phyloP scores from a whole-genome alignment of 2,113 vertebrate species.

The Strix uralensis region DNA sequence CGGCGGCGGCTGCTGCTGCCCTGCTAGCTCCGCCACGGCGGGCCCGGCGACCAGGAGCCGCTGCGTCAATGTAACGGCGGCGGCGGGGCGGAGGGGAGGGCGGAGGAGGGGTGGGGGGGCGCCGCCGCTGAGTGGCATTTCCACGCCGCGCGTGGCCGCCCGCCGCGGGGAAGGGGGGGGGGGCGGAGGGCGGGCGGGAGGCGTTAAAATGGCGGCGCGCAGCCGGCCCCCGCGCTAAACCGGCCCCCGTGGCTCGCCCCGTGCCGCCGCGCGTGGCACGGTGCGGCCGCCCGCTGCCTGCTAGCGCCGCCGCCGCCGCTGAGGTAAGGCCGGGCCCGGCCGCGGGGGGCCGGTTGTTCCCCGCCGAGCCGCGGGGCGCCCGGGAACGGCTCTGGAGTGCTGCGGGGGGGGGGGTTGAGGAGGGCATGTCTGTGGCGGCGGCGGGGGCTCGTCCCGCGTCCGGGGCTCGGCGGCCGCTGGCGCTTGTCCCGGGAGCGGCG shows the following conservation, averaged over 20 bases:
- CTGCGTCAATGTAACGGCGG: too few species aligned
- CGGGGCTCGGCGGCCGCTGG: background rate
- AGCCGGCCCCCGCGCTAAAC: slow-evolving; percentile 21
- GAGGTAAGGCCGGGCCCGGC: background rate
- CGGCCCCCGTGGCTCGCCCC: slow-evolving; percentile 62
- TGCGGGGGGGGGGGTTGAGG: background rate
- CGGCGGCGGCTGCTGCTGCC: background rate
- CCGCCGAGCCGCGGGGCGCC: background rate
- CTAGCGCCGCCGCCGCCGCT: background rate
- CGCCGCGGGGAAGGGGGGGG: background rate
- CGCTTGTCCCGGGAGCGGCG: background rate
- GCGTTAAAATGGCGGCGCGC: slow-evolving; percentile 36
- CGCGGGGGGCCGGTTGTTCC: background rate
- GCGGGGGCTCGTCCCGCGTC: background rate
- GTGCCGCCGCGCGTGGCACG: slow-evolving; percentile 50
- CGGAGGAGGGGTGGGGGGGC: too few species aligned
- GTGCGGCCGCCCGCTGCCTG: slow-evolving; percentile 38
- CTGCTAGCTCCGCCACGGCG: too few species aligned
- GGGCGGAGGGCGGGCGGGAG: background rate
- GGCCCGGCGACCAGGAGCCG: too few species aligned
- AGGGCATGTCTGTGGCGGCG: background rate
- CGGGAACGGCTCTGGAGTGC: background rate
- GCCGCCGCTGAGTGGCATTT: too few species aligned
- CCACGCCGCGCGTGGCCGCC: background rate
- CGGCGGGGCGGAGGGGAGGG: too few species aligned